Evolutionary conservation across 2,888 invertebrate genomes (phyloP).

Genomic region (Drosophila yooni): DNA sequence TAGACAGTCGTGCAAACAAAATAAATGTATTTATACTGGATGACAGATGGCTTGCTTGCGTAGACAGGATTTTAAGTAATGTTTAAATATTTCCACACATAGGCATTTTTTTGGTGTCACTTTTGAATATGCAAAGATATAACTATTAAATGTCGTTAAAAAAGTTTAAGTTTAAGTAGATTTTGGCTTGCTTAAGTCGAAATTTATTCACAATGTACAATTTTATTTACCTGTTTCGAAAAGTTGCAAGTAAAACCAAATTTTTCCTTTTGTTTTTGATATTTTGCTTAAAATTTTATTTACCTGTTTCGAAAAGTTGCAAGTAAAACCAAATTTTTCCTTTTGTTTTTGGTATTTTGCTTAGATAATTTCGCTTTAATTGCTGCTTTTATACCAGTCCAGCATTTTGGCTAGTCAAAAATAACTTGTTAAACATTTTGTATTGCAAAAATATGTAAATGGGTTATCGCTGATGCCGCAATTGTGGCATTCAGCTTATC

Average conservation of each 20-base stretch:
- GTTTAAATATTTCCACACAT: neutral
- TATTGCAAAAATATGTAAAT: too few species aligned
- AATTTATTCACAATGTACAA: neutral
- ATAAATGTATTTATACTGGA: conserved; percentile 62
- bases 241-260: neutral
- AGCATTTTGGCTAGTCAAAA: neutral
- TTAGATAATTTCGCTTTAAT: neutral
- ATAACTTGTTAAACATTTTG: neutral
- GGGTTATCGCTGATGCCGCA: too few species aligned
- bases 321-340: neutral
- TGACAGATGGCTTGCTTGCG: conserved; percentile 65
- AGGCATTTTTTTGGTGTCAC: neutral
- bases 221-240: neutral
- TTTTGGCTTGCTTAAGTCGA: neutral
- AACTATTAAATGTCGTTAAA: too few species aligned
- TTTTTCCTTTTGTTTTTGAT: neutral
- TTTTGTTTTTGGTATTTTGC: neutral
- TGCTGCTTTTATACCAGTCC: neutral
- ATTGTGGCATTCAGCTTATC: neutral
- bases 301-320: too few species aligned
- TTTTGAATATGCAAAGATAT: neutral
- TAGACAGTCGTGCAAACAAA: conserved; percentile 59
- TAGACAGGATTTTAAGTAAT: conserved; percentile 33
- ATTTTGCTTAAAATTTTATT: neutral
- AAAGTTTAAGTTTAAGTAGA: neutral